Evolutionary conservation across 2,797 vertebrate genomes (phyloP), one percentile per base, ranked within the genome.

Genomic region (Prunella strophiata): DNA sequence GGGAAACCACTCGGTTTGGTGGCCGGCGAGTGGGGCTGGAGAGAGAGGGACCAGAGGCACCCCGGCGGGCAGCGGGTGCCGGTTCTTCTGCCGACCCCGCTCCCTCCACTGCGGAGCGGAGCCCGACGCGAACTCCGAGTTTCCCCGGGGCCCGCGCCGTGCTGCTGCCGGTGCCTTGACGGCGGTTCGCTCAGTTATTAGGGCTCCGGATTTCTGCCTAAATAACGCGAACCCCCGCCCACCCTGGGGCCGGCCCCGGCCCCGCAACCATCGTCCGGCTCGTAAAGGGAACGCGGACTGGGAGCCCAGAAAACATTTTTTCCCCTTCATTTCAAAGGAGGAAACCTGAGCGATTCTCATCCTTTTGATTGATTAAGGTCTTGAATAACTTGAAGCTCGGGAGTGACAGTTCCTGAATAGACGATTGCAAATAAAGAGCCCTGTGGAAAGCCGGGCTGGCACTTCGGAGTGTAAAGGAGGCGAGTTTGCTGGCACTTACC

Each of bases 341-440:
- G 52, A 97, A 97, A 97, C 97, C 97, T 97, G 98, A 98, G 93
- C 52, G 97, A 98, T 98, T 98, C 98, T 97, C 98, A 98, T 98
- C 97, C 98, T 97, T 98, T 98, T 99, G 98, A 98, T 98, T 98
- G 98, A 98, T 98, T 98, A 98, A 98, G 97, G 98, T 97, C 96
- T 95, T 98, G 98, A 98, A 98, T 98, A 98, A 98, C 96, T 98
- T 95, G 80, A 96, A 94, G 97, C 88, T 97, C 96, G 83, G 77
- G 98, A 98, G 96, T 98, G 98, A 98, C 98, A 98, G 98, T 97
- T 95, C 51, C 91, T 98, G 98, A 98, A 98, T 98, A 98, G 98
- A 96, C 96, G 91, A 78, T 74, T 96, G 96, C 97, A 97, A 98
- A 98, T 98, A 98, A 98, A 98, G 98, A 97, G 58, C 96, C 27